Percentiles rank a stretch among this genome's conserved stretches.
Conservation (phyloP, 2,888 invertebrate species). For the Pristionchus entomophagus region DNA sequence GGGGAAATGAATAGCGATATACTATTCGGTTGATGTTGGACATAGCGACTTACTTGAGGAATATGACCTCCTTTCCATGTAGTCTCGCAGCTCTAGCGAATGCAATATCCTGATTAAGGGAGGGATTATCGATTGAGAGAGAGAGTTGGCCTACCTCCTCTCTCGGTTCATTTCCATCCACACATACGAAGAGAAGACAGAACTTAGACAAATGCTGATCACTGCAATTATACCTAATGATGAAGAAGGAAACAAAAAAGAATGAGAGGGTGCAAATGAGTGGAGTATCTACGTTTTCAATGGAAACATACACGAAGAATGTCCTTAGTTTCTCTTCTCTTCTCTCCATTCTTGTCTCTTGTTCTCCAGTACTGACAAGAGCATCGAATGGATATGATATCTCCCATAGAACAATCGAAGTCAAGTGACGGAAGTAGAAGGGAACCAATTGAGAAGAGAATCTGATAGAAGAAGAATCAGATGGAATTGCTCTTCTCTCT, state of each 20-base stretch:
- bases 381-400: conserved; percentile 48
- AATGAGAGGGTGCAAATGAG: no score
- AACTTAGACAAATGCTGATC: conserved; percentile 45
- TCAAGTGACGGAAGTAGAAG: conserved; percentile 42
- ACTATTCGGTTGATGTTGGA: no score
- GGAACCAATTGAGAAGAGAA: conserved; percentile 14
- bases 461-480: neutral
- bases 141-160: conserved; percentile 34
- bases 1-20: no score
- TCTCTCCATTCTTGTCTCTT: conserved; percentile 37
- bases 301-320: conserved; percentile 25
- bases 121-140: neutral
- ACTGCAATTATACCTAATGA: no score
- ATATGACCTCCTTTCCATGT: conserved; percentile 41
- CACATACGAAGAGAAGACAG: conserved; percentile 42
- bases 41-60: conserved; percentile 26
- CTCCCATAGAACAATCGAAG: conserved; percentile 46
- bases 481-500: no score
- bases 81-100: conserved; percentile 29
- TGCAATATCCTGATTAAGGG: conserved; percentile 16
- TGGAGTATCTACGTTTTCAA: no score
- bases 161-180: conserved; percentile 16
- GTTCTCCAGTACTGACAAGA: conserved; percentile 9
- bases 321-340: conserved; percentile 21
- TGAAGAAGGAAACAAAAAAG: no score